A percentile compares a stretch with the other conserved stretches of the same genome.
These are phyloP conservation scores for Aramus guarauna DNA, from an alignment of 2,113 vertebrate genomes.

Conservation along the genomic window DNA sequence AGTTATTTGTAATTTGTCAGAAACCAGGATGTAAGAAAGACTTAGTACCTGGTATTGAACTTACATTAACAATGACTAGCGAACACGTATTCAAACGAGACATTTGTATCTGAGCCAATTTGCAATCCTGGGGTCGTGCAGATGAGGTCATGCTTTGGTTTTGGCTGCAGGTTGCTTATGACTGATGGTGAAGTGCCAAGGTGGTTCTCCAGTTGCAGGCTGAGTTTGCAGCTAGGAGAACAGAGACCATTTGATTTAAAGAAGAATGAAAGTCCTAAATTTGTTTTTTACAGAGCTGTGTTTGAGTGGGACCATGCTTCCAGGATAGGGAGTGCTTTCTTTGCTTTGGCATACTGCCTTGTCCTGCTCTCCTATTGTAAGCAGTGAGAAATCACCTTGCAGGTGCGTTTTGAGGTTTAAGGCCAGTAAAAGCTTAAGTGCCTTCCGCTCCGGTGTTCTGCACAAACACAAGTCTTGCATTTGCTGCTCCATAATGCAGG, in stretches of 20 bases:
- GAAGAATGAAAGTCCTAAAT: background rate
- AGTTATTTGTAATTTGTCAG: no score
- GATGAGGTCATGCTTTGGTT: background rate
- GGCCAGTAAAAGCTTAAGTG: background rate
- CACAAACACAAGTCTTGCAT: background rate
- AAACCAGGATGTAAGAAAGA: background rate
- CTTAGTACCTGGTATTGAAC: background rate
- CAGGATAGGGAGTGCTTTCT: background rate
- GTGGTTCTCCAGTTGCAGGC: background rate
- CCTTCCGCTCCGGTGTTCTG: background rate
- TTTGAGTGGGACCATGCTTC: background rate
- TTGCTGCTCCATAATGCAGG: background rate
- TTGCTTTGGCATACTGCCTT: background rate
- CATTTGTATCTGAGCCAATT: background rate
- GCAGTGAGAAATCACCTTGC: background rate
- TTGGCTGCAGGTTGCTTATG: background rate
- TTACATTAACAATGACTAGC: background rate
- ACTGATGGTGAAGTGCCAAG: background rate
- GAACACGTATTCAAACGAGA: background rate
- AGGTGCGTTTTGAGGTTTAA: background rate
- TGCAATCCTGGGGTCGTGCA: background rate
- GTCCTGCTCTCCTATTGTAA: background rate
- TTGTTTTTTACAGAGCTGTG: background rate
- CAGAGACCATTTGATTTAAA: background rate
- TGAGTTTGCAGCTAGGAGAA: background rate